A percentile compares a stretch with the other conserved stretches of the same genome.
Conservation (phyloP, 2,888 invertebrate species). For the Protonemura montana region DNA sequence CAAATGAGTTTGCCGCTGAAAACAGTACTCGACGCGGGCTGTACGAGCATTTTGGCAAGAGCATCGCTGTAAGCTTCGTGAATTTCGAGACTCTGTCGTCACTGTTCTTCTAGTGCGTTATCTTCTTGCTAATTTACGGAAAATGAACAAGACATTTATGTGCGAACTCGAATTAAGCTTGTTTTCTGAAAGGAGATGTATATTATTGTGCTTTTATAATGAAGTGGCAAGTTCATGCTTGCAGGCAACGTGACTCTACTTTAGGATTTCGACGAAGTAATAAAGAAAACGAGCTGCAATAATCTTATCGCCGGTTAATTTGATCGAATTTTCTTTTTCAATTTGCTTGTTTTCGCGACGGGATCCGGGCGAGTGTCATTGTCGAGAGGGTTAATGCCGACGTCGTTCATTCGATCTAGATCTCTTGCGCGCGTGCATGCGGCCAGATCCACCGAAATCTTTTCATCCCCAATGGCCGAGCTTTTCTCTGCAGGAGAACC, state of each 20-base stretch:
- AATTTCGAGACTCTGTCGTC: not conserved
- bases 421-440: not conserved
- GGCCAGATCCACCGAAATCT: not conserved
- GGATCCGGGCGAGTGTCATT: not conserved
- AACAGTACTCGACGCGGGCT: not conserved
- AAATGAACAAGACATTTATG: not conserved
- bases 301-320: not conserved
- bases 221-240: not conserved
- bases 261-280: not conserved
- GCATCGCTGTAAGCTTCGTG: too few species aligned
- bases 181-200: not conserved
- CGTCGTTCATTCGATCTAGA: not conserved
- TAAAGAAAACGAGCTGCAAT: not conserved
- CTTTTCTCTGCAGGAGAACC: not conserved
- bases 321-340: not conserved
- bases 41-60: too few species aligned
- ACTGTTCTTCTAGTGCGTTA: not conserved
- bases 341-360: not conserved
- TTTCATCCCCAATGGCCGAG: not conserved
- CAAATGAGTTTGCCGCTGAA: too few species aligned
- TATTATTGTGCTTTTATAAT: not conserved
- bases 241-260: not conserved
- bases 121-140: not conserved
- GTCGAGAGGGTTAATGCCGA: not conserved
- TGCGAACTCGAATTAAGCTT: not conserved